Conservation (phyloP, 2,888 invertebrate species). For the Cheilosia vernalis region DNA sequence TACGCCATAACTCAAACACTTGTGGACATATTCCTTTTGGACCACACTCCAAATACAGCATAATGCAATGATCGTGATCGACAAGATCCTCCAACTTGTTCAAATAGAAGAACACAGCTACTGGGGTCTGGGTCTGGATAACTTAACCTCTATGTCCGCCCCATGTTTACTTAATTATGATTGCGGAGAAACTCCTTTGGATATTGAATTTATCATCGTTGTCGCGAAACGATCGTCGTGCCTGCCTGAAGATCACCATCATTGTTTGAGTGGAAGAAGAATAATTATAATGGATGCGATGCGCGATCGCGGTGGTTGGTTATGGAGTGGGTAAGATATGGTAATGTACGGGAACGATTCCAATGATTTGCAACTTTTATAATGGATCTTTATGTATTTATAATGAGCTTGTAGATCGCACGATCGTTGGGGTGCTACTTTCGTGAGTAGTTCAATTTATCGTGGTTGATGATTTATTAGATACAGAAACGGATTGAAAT, state of each 20-base stretch:
- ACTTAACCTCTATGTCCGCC: slow-evolving; percentile 19
- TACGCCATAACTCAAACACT: slow-evolving; percentile 8
- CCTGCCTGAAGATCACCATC: slow-evolving; percentile 21
- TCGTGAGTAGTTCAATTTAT: no score
- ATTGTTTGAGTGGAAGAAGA: slow-evolving; percentile 22
- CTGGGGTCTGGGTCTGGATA: slow-evolving; percentile 12
- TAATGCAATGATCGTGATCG: slow-evolving; percentile 43
- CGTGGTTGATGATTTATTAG: no score
- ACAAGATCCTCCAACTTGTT: slow-evolving; percentile 47
- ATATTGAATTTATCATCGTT: slow-evolving; percentile 50
- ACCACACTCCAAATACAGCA: slow-evolving; percentile 59
- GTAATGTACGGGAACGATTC: not conserved
- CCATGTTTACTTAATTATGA: slow-evolving; percentile 57
- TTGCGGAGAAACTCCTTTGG: slow-evolving; percentile 24
- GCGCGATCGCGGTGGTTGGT: not conserved
- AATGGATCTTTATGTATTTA: slow-evolving; percentile 8
- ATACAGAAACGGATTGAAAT: no score
- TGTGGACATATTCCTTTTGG: slow-evolving; percentile 13
- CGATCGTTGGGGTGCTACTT: no score
- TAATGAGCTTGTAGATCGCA: not conserved
- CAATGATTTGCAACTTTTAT: slow-evolving; percentile 39
- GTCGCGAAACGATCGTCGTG: slow-evolving; percentile 40
- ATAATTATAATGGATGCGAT: slow-evolving; percentile 28
- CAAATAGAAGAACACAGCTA: slow-evolving; percentile 57
- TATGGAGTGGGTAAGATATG: slow-evolving; percentile 42